Evolutionary conservation across 2,888 invertebrate genomes (phyloP).

Genomic region (Alcis repandata): DNA sequence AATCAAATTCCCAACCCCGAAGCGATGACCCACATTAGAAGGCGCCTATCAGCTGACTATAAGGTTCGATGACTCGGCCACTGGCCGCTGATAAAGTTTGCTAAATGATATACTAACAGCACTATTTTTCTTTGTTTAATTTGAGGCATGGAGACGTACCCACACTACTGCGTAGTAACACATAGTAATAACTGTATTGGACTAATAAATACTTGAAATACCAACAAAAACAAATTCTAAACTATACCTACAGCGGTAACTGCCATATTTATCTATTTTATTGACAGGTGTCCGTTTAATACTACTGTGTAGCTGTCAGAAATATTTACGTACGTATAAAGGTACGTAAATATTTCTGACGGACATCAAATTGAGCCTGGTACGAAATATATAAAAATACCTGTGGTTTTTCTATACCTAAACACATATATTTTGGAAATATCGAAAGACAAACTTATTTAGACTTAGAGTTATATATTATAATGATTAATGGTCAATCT

Average conservation of each 20-base stretch:
- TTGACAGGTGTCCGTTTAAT: not conserved
- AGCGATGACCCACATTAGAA: constrained; percentile 56
- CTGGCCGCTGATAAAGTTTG: constrained; percentile 33
- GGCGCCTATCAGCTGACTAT: constrained; percentile 73
- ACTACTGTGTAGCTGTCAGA: too few species aligned
- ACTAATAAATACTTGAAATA: too few species aligned
- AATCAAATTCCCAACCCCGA: constrained; percentile 34
- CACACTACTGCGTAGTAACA: constrained; percentile 2
- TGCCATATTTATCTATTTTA: too few species aligned
- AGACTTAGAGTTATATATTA: too few species aligned
- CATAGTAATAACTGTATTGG: not conserved
- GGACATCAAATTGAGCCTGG: too few species aligned
- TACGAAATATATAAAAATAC: too few species aligned
- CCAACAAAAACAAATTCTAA: not conserved
- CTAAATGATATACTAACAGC: constrained; percentile 16
- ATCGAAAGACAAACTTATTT: too few species aligned
- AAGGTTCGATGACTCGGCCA: constrained; percentile 67
- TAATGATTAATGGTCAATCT: too few species aligned
- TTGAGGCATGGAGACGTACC: not conserved
- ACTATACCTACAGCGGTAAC: not conserved
- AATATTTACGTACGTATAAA: too few species aligned
- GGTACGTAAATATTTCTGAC: too few species aligned
- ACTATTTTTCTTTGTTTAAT: constrained; percentile 20
- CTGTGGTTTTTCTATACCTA: too few species aligned
- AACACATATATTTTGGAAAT: too few species aligned